Conservation (phyloP, 2,888 invertebrate species). For the Rugalucina vietnamica region DNA sequence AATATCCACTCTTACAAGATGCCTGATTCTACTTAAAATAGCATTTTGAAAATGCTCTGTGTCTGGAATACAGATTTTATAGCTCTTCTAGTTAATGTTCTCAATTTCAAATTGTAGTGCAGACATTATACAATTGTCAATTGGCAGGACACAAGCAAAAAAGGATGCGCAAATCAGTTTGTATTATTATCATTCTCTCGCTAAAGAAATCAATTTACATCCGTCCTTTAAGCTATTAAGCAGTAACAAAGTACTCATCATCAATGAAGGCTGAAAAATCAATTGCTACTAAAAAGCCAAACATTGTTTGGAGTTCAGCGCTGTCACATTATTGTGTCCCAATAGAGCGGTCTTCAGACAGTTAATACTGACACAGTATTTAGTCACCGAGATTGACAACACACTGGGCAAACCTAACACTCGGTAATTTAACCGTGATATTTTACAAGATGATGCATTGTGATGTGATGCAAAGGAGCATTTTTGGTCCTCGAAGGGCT, state of each 20-base stretch:
- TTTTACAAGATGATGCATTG: too few species aligned
- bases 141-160: neutral
- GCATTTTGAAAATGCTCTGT: too few species aligned
- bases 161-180: neutral
- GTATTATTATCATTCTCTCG: neutral
- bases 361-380: neutral
- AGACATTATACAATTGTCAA: neutral
- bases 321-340: constrained; percentile 3
- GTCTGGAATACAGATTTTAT: too few species aligned
- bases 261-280: neutral
- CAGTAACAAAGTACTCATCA: neutral
- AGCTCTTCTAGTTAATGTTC: too few species aligned
- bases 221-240: neutral
- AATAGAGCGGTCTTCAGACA: neutral
- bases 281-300: neutral
- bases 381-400: neutral
- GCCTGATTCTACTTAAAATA: too few species aligned
- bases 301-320: neutral
- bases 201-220: neutral
- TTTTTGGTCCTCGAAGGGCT: too few species aligned
- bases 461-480: too few species aligned
- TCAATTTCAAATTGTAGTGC: neutral
- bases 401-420: neutral
- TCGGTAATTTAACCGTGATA: neutral
- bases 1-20: too few species aligned